A percentile compares a stretch with the other conserved stretches of the same genome.
These are phyloP conservation scores for Phytoseiulus persimilis DNA, from an alignment of 2,888 invertebrate genomes.

Conservation along the genomic window DNA sequence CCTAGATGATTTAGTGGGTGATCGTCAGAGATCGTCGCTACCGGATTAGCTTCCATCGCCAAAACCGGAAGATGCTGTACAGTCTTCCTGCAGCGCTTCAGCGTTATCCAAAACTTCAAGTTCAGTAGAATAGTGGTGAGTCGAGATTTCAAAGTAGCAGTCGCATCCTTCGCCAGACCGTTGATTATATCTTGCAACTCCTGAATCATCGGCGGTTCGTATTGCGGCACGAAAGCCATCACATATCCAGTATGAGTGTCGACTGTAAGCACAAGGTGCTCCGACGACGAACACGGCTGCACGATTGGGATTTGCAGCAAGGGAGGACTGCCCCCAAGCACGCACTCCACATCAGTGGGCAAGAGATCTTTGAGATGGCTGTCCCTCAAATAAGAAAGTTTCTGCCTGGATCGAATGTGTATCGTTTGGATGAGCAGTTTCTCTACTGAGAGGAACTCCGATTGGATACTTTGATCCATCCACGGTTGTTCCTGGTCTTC, in stretches of 20 bases:
- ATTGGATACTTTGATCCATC: conserved; percentile 57
- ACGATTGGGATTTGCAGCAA: conserved; percentile 81
- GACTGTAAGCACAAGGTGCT: conserved; percentile 81
- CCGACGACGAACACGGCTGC: conserved; percentile 79
- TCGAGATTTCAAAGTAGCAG: background rate
- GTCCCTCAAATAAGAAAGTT: conserved; percentile 71
- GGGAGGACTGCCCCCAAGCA: conserved; percentile 81
- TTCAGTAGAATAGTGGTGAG: background rate
- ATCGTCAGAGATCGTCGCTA: conserved; percentile 58
- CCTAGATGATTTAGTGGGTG: conserved; percentile 41
- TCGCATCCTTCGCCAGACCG: conserved; percentile 35
- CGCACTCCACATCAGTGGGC: conserved; percentile 55
- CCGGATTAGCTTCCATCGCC: conserved; percentile 72
- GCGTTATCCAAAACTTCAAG: conserved; percentile 74
- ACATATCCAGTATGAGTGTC: conserved; percentile 87
- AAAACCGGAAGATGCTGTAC: conserved; percentile 84
- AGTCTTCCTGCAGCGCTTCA: conserved; percentile 85
- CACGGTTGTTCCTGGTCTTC: conserved; percentile 60
- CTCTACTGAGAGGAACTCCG: conserved; percentile 86
- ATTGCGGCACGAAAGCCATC: conserved; percentile 83
- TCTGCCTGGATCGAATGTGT: conserved; percentile 76
- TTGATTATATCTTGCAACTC: conserved; percentile 74
- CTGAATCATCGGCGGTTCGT: conserved; percentile 59
- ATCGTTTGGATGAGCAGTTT: conserved; percentile 86
- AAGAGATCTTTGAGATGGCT: conserved; percentile 50